Evolutionary conservation across 2,888 invertebrate genomes (phyloP).

Genomic region (Lypha dubia): DNA sequence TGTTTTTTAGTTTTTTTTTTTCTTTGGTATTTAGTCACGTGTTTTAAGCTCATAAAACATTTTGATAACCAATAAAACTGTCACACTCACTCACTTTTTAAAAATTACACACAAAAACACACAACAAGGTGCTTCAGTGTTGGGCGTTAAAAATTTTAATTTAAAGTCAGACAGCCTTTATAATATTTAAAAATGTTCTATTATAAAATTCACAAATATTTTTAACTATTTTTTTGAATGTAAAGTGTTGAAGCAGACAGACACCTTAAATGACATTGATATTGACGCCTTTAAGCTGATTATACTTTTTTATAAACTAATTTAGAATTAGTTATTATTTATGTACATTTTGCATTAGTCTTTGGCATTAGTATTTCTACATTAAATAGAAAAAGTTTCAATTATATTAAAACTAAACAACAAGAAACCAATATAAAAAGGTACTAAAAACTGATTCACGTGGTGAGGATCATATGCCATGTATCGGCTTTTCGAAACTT

Average conservation of each 20-base stretch:
- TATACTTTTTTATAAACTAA: constrained; percentile 31
- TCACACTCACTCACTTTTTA: constrained; percentile 73
- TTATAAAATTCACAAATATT: too few relatives aligned
- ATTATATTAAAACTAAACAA: too few relatives aligned
- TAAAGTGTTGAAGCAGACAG: constrained; percentile 35
- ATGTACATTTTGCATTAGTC: neutral
- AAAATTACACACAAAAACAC: neutral
- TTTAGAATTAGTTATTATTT: constrained; percentile 36
- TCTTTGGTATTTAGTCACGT: constrained; percentile 73
- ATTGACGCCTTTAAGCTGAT: constrained; percentile 47
- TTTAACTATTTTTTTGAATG: neutral
- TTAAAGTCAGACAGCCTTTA: constrained; percentile 25
- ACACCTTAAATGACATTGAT: constrained; percentile 46
- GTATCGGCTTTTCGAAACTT: too few relatives aligned
- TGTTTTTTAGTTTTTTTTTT: neutral
- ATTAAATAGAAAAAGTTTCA: too few relatives aligned
- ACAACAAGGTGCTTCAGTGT: neutral
- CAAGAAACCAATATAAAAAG: too few relatives aligned
- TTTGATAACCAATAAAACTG: constrained; percentile 83
- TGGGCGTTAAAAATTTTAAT: constrained; percentile 53
- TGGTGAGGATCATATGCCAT: too few relatives aligned
- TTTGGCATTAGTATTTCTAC: too few relatives aligned
- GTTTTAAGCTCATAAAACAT: constrained; percentile 82
- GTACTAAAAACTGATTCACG: too few relatives aligned
- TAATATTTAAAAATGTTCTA: too few relatives aligned